Conservation (phyloP, 2,113 vertebrate species). For the Suncus etruscus region DNA sequence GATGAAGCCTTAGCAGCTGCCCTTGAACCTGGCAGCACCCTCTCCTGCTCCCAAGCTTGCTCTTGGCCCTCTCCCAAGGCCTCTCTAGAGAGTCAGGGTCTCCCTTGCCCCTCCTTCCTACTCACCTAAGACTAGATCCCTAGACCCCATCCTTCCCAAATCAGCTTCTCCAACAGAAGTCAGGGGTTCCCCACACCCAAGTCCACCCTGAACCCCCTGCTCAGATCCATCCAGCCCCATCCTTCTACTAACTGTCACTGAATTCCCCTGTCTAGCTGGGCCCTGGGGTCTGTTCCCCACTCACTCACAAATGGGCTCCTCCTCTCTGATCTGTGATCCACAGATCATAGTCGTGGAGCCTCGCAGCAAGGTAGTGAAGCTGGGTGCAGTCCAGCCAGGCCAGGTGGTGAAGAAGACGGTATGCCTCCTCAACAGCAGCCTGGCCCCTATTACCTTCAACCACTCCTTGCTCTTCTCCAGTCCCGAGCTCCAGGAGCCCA, state of each 20-base stretch:
- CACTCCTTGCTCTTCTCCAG: slow-evolving; percentile 79
- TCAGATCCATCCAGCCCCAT: too few relatives aligned
- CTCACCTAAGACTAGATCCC: too few relatives aligned
- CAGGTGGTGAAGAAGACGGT: slow-evolving; percentile 87
- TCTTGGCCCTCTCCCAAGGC: too few relatives aligned
- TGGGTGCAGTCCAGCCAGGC: slow-evolving; percentile 89
- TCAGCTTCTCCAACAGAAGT: too few relatives aligned
- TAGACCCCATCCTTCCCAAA: too few relatives aligned
- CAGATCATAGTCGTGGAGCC: slow-evolving; percentile 91
- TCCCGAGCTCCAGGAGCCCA: slow-evolving; percentile 85
- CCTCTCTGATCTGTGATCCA: background rate
- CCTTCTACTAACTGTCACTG: too few relatives aligned
- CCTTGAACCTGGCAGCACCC: too few relatives aligned
- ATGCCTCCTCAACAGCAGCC: slow-evolving; percentile 90
- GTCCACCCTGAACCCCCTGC: too few relatives aligned
- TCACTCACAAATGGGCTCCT: background rate
- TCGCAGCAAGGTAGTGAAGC: slow-evolving; percentile 87
- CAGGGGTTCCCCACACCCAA: too few relatives aligned
- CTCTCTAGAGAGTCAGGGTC: too few relatives aligned
- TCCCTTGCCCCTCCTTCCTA: too few relatives aligned
- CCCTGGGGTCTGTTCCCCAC: background rate
- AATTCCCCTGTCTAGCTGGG: too few relatives aligned
- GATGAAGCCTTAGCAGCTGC: background rate
- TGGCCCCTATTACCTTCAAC: slow-evolving; percentile 85
- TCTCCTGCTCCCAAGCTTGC: background rate